These are phyloP conservation scores for Sebastes trivittatus DNA, from an alignment of 2,797 vertebrate genomes.

Conservation along the genomic window DNA sequence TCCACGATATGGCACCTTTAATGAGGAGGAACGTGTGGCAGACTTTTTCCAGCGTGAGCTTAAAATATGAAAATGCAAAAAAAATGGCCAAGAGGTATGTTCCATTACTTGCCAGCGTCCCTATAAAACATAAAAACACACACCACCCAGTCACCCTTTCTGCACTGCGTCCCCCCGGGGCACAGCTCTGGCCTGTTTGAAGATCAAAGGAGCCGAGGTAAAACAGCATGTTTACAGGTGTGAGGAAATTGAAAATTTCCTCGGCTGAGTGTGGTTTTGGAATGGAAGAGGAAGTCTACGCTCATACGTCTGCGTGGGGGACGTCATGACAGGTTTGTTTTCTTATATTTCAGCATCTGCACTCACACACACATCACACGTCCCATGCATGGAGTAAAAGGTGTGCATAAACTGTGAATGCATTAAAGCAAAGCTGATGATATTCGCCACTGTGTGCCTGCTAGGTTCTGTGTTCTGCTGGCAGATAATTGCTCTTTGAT, in stretches of 20 bases:
- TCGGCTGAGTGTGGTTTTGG: slow-evolving; percentile 54
- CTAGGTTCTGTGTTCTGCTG: slow-evolving; percentile 20
- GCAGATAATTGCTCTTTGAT: slow-evolving; percentile 47
- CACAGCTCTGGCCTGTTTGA: slow-evolving; percentile 77
- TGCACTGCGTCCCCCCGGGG: slow-evolving; percentile 62
- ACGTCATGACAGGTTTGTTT: not conserved
- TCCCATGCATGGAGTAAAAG: not conserved
- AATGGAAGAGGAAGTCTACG: slow-evolving; percentile 51
- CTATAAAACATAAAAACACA: slow-evolving; percentile 70
- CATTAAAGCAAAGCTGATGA: not conserved
- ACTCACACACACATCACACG: not conserved
- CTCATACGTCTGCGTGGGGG: slow-evolving; percentile 7
- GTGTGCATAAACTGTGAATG: not conserved
- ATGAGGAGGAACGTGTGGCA: not conserved
- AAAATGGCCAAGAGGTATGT: slow-evolving; percentile 62
- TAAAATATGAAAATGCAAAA: slow-evolving; percentile 56
- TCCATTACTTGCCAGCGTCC: slow-evolving; percentile 65
- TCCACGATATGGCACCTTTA: not conserved
- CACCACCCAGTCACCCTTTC: slow-evolving; percentile 75
- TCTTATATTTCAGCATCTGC: not conserved
- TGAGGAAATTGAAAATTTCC: slow-evolving; percentile 83
- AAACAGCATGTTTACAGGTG: slow-evolving; percentile 83
- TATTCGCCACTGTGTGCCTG: slow-evolving; percentile 10
- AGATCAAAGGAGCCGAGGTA: slow-evolving; percentile 80
- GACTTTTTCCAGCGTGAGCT: slow-evolving; percentile 23